Evolutionary conservation across 2,888 invertebrate species (phyloP), one percentile per base, ranked within the genome.

Genomic region (Gortyna flavago): DNA sequence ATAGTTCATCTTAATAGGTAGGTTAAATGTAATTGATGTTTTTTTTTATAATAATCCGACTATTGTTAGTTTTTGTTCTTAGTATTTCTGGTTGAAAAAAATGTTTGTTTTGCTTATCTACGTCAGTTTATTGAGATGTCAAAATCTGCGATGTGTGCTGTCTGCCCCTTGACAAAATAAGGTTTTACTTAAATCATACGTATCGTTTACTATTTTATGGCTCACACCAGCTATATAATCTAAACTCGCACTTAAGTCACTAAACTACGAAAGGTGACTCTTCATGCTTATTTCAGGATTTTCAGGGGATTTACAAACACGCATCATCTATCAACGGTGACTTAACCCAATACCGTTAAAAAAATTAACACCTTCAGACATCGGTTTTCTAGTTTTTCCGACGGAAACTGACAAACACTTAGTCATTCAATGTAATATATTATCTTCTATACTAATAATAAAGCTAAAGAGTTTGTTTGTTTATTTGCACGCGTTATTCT

Each of bases 341-440:
- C 61, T 48, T 64, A 72, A 44, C 11, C 8, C 11, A 64, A 64
- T 35, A 64, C 54, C 9, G 0, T 48, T 59, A 32, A 75, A 81
- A 81, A 41, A 75, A 81, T 79, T 62, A 82, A 57, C 79, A 79
- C 62, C 25, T 83, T 67, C 2, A 13, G 21, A 59, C 29, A 16
- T 44, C 29, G 16, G n/a, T 82, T 77, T 57, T 54, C 44, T 48
- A 77, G 44, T 16, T 68, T 67, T 68, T 18, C 62, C 35, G 2
- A 11, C 38, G 25, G 2, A 48, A 48, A 62, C 11, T 16, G 18
- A 51, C 57, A 44, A 75, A 79, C 51, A n/a, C 0, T 35, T 18
- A 32, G 7, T 66, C 29, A 66, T 81, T 29, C 8, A 41, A 18
- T 51, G 2, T 51, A 41, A 38, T 77, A 21, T 41, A 44, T 67